A percentile compares a stretch with the other conserved stretches of the same genome.
Evolutionary conservation across 1,140 invertebrate species (phyloP).

Genomic region (Zeugodacus cucurbitae): DNA sequence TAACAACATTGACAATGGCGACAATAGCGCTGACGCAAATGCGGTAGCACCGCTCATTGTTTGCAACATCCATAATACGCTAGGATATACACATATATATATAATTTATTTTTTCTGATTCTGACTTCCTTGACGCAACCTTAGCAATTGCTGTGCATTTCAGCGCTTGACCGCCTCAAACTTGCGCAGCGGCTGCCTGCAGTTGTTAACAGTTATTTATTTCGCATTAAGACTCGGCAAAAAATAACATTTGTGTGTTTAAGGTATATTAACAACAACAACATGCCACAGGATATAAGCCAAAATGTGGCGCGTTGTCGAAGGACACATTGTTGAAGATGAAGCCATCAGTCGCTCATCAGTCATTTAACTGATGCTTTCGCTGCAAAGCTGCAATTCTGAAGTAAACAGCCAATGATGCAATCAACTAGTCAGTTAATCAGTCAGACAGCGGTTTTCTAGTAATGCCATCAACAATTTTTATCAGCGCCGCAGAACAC

Average conservation of each 20-base stretch:
- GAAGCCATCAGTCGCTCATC: not conserved
- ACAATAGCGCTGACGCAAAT: conserved; percentile 3
- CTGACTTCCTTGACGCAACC: not conserved
- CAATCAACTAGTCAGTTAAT: not conserved
- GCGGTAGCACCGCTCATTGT: not conserved
- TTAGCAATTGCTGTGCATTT: not conserved
- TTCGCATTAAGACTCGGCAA: not conserved
- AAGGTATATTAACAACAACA: not conserved
- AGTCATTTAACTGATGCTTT: not conserved
- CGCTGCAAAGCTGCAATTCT: not conserved
- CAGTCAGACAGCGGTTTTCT: not conserved
- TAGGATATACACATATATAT: not conserved
- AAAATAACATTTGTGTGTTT: not conserved
- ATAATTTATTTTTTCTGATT: not conserved
- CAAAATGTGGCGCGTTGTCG: not conserved
- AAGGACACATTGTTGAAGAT: not conserved
- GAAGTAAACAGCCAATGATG: not conserved
- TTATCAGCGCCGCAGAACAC: not conserved
- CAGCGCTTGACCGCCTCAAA: not conserved
- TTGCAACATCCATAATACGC: not conserved
- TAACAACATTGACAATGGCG: conserved; percentile 20
- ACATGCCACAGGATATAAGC: not conserved
- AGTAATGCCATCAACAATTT: not conserved
- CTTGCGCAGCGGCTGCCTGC: not conserved
- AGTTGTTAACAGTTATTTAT: not conserved